phyloP scores from a whole-genome alignment of 2,888 invertebrate genomes.

The Platycnemis pennipes region DNA sequence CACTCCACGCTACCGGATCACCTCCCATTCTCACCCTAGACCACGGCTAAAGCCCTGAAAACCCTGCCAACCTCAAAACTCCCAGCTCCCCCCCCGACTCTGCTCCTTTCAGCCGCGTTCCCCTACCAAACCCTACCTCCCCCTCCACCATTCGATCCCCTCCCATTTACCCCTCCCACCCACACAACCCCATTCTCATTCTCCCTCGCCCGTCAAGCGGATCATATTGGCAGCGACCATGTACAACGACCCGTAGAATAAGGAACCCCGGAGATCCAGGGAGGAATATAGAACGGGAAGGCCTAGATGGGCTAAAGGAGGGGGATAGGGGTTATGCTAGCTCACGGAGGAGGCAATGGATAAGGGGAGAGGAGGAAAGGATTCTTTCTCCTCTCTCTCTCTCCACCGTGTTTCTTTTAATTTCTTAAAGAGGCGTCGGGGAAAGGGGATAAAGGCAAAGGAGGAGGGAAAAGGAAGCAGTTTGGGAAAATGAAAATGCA shows the following conservation, averaged over 20 bases:
- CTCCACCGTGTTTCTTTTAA: background rate
- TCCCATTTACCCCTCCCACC: too few species aligned
- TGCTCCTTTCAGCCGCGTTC: too few species aligned
- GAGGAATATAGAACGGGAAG: slow-evolving; percentile 37
- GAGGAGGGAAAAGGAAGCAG: background rate
- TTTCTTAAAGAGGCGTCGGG: background rate
- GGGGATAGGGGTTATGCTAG: background rate
- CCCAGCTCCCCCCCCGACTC: background rate
- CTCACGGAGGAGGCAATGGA: background rate
- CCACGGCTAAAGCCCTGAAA: background rate
- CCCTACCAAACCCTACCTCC: too few species aligned
- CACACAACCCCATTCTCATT: background rate
- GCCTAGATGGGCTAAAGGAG: background rate
- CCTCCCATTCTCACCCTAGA: background rate
- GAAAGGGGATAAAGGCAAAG: background rate
- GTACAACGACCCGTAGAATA: slow-evolving; percentile 51
- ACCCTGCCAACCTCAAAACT: too few species aligned
- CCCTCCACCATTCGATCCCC: too few species aligned
- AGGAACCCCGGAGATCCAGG: background rate
- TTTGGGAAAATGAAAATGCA: background rate
- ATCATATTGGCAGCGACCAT: slow-evolving; percentile 51
- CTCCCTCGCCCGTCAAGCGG: slow-evolving; percentile 33
- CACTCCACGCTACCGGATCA: slow-evolving; percentile 17
- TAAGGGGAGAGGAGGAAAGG: background rate
- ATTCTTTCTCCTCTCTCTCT: background rate